Percentiles rank a stretch among this genome's conserved stretches.
phyloP scores from a whole-genome alignment of 1,140 invertebrate species.

The Drosophila pseudoobscura region DNA sequence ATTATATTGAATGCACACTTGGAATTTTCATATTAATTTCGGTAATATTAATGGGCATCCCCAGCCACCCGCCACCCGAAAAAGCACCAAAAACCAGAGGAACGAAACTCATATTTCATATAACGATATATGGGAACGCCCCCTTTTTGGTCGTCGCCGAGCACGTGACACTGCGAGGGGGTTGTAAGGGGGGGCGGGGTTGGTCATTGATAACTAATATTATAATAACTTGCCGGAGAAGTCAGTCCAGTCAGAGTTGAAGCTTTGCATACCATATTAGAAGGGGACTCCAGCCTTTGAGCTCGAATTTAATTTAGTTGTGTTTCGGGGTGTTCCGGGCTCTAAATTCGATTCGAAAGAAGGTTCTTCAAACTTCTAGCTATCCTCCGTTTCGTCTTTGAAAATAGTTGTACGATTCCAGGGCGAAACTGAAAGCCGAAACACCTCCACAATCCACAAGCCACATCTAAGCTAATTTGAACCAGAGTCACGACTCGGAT shows the following conservation, averaged over 20 bases:
- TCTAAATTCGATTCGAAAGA: no score
- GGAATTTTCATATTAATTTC: constrained; percentile 82
- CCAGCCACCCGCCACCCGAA: constrained; percentile 4
- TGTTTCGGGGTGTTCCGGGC: no score
- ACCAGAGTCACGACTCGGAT: constrained; percentile 35
- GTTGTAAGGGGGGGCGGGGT: not conserved
- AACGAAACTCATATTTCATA: constrained; percentile 65
- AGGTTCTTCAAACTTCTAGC: no score
- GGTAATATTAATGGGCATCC: constrained; percentile 69
- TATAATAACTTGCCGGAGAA: not conserved
- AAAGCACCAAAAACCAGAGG: constrained; percentile 11
- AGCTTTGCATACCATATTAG: no score
- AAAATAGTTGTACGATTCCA: not conserved
- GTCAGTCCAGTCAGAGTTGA: no score
- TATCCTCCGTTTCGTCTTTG: no score
- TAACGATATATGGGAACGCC: constrained; percentile 35
- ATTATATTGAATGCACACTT: constrained; percentile 74
- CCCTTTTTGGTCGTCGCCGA: constrained; percentile 12
- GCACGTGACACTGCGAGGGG: constrained; percentile 9
- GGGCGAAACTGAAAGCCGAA: constrained; percentile 10
- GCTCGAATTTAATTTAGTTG: not conserved
- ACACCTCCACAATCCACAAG: not conserved
- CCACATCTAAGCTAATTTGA: constrained; percentile 24
- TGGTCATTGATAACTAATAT: not conserved
- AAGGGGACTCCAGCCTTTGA: no score